These are phyloP conservation scores for Bombus soroeensis DNA, from an alignment of 1,140 invertebrate genomes.

Conservation along the genomic window DNA sequence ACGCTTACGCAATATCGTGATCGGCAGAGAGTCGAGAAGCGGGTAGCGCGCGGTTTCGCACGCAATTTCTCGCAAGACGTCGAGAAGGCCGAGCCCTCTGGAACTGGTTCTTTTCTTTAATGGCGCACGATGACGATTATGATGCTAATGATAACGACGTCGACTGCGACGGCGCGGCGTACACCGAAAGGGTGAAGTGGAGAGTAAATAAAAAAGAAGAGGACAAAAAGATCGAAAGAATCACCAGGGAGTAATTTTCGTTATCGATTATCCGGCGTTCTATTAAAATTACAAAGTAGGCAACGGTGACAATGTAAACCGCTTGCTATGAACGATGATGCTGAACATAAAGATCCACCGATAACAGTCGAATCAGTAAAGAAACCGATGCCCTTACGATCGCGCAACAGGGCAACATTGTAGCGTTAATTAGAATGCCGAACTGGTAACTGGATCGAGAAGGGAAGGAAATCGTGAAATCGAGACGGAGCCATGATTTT, in stretches of 20 bases:
- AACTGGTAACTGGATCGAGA: neutral
- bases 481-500: neutral
- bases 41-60: neutral
- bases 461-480: neutral
- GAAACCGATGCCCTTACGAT: conserved; percentile 21
- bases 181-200: neutral
- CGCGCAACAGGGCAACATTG: neutral
- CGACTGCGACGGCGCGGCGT: conserved; percentile 22
- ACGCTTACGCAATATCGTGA: conserved; percentile 25
- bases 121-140: conserved; percentile 50
- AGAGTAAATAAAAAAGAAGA: neutral
- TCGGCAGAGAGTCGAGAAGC: conserved; percentile 4
- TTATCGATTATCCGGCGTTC: conserved; percentile 39
- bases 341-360: neutral
- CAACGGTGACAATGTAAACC: conserved; percentile 28
- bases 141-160: conserved; percentile 56
- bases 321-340: conserved; percentile 29
- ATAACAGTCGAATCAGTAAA: neutral
- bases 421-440: conserved; percentile 24
- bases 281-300: conserved; percentile 28
- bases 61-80: conserved; percentile 43
- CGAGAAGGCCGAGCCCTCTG: conserved; percentile 1
- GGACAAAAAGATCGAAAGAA: neutral
- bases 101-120: conserved; percentile 56
- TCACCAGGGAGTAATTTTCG: conserved; percentile 4